Conservation (phyloP, 2,797 vertebrate species). For the Orientallactaga sibirica region DNA sequence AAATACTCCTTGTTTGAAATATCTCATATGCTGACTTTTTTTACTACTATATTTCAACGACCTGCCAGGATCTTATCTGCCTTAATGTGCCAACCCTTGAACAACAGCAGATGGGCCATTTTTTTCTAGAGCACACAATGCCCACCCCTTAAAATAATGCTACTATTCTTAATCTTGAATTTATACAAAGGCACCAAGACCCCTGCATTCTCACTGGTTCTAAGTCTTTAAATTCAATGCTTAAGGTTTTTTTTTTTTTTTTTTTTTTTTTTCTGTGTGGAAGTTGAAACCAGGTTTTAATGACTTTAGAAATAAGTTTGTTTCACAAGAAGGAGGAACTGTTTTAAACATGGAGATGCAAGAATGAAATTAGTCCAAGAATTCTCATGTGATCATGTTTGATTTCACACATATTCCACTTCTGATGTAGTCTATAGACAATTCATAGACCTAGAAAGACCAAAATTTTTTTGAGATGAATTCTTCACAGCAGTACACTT, state of each 20-base stretch:
- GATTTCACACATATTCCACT: neutral
- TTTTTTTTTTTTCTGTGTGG: neutral
- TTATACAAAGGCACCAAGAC: slow-evolving; percentile 8
- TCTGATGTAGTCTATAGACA: neutral
- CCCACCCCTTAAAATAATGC: neutral
- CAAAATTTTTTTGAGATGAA: neutral
- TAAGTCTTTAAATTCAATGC: neutral
- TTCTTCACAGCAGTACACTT: neutral
- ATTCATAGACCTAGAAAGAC: neutral
- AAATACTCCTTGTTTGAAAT: slow-evolving; percentile 1
- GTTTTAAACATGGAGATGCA: neutral
- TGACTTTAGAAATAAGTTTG: neutral
- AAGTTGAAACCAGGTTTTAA: neutral
- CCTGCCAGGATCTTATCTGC: neutral
- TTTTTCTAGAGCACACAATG: slow-evolving; percentile 28
- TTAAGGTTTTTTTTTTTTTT: slow-evolving; percentile 8
- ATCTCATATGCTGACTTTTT: neutral
- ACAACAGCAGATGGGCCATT: neutral
- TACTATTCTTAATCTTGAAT: neutral
- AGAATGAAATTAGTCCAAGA: neutral
- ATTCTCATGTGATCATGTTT: neutral
- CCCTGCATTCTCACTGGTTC: neutral
- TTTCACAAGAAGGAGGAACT: neutral
- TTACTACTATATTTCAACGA: neutral
- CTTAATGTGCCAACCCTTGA: neutral